These are phyloP conservation scores for Crossaster papposus DNA, from an alignment of 53 echinoderm and acorn worm species.

Conservation along the genomic window DNA sequence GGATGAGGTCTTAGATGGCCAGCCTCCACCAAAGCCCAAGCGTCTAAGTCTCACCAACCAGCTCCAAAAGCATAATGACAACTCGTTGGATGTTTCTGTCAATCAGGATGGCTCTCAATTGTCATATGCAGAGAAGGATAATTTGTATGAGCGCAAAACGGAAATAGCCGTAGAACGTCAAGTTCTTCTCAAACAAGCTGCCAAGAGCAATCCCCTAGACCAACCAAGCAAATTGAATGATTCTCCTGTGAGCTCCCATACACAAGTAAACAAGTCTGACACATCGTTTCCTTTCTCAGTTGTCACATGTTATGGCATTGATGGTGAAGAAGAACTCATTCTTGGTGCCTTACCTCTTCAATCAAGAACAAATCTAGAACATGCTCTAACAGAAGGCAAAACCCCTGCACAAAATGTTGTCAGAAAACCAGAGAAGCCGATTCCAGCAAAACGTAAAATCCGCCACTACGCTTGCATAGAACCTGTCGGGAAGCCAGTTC, in stretches of 20 bases:
- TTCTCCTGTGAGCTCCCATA: background rate
- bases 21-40: slow-evolving; percentile 52
- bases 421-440: slow-evolving; percentile 27
- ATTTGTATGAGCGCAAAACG: slow-evolving; percentile 46
- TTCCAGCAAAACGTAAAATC: slow-evolving; percentile 10
- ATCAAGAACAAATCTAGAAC: background rate
- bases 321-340: slow-evolving; percentile 73
- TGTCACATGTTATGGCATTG: slow-evolving; percentile 41
- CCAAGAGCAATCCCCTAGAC: slow-evolving; percentile 11
- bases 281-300: slow-evolving; percentile 40
- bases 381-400: too few relatives aligned
- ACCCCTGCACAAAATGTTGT: background rate
- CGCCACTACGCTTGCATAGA: slow-evolving; percentile 74
- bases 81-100: background rate
- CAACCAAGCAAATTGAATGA: background rate
- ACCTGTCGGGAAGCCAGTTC: slow-evolving; percentile 69
- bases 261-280: background rate
- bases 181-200: slow-evolving; percentile 54
- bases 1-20: background rate
- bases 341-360: slow-evolving; percentile 63
- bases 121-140: background rate
- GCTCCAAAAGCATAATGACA: slow-evolving; percentile 56
- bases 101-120: background rate
- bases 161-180: slow-evolving; percentile 61
- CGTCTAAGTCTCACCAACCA: slow-evolving; percentile 56